A percentile compares a stretch with the other conserved stretches of the same genome.
These are phyloP conservation scores for Siniperca knerii DNA, from an alignment of 2,113 vertebrate genomes.

Conservation along the genomic window DNA sequence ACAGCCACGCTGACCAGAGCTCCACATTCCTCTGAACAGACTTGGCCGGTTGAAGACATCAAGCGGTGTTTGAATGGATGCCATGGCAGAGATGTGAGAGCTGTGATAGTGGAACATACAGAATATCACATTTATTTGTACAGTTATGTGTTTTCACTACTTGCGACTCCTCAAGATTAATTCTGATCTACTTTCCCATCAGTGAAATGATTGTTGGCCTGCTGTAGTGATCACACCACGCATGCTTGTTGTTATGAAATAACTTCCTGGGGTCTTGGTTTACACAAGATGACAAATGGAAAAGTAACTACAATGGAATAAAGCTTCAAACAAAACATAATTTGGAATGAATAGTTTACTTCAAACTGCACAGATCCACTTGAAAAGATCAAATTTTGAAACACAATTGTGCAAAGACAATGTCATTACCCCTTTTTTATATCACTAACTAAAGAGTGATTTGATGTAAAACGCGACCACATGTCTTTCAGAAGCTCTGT, in stretches of 20 bases:
- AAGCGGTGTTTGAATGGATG: constrained; percentile 52
- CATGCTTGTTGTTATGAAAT: constrained; percentile 55
- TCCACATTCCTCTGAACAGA: constrained; percentile 45
- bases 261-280: constrained; percentile 39
- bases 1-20: constrained; percentile 31
- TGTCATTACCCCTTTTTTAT: constrained; percentile 39
- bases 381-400: constrained; percentile 51
- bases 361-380: constrained; percentile 38
- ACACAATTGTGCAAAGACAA: constrained; percentile 41
- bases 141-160: constrained; percentile 62
- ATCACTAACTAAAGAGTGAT: constrained; percentile 53
- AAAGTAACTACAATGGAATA: constrained; percentile 61
- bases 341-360: constrained; percentile 26
- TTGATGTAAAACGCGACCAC: constrained; percentile 67
- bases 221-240: constrained; percentile 29
- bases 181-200: constrained; percentile 66
- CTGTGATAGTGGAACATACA: constrained; percentile 46
- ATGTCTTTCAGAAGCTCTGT: constrained; percentile 69
- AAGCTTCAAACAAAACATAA: constrained; percentile 52
- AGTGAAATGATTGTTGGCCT: constrained; percentile 59
- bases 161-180: constrained; percentile 42
- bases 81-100: constrained; percentile 51
- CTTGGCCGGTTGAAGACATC: constrained; percentile 49
- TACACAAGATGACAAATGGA: constrained; percentile 60
- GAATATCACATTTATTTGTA: constrained; percentile 51